Base-by-base conservation (phyloP, 2,888 invertebrate genomes). In the Pollenia griseotomentosa region DNA sequence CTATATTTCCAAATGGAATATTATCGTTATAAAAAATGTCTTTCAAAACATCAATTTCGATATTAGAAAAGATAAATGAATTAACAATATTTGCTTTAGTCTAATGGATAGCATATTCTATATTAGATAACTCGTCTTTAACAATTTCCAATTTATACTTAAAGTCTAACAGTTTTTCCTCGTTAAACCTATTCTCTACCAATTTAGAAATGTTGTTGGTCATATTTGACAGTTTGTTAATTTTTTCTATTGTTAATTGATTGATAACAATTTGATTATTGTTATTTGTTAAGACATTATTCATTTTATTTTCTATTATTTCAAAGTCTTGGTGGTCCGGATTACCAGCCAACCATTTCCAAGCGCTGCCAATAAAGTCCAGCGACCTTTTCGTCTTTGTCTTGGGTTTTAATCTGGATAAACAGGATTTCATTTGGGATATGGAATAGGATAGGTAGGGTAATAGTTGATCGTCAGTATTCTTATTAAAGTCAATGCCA, bases 291-390 rank as follows among this genome's bases (percentile, higher is more conserved):
- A 23, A 23, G 23, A 23, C 63, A 79, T 78, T 33, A 84, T 63
- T 79, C 23, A 46, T 46, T 5, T 11, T 46, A 1, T 9, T 11
- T 4, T 1, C 12, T 46, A 46, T 46, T 46, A 9, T 46, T 23
- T 23, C 23, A 23, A 23, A 23, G 46, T 46, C 46, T 46, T 46
- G 46, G 9, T 46, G 10, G 46, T 46, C 12, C 46, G 46, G 9
- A 46, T 12, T 46, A 46, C 46, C 12, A 5, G 9, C 46, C 46
- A 23, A 23, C 23, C 82, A 88, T 68, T 86, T 88, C 83, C 88
- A 88, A 11, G 77, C 85, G 11, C 42, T 81, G 9, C 80, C 80
- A 5, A 81, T 53, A 23, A 65, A 51, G 9, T 23, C 23, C 23
- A 23, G 23, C 23, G 66, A 57, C 33, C 74, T 55, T 33, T 57